Conservation (phyloP, 2,888 invertebrate species). For the Lithophane leautieri region DNA sequence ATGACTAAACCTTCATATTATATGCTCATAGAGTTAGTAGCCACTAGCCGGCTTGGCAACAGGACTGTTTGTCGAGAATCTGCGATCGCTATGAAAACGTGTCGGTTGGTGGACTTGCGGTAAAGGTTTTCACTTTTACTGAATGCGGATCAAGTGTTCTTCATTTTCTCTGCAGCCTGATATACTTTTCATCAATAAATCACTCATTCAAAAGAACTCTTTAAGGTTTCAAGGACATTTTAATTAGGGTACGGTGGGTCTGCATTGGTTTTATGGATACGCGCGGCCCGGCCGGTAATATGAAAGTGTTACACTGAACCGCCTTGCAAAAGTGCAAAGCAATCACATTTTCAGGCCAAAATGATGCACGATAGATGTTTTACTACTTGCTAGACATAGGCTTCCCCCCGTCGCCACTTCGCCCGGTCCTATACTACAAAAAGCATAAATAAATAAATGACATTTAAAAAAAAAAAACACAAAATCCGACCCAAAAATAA, state of each 20-base stretch:
- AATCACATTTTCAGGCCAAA: no score
- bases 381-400: no score
- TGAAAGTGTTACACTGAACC: no score
- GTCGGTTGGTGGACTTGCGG: slow-evolving; percentile 11
- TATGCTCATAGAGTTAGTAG: slow-evolving; percentile 8
- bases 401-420: not conserved
- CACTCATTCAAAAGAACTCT: no score
- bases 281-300: no score
- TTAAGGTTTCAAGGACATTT: no score
- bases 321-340: no score
- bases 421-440: not conserved
- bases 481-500: not conserved
- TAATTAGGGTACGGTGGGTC: no score
- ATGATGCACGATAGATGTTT: no score
- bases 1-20: slow-evolving; percentile 33
- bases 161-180: not conserved
- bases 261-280: no score
- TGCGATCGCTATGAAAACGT: slow-evolving; percentile 41
- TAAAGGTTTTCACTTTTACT: slow-evolving; percentile 37
- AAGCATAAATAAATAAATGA: not conserved
- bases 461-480: not conserved
- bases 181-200: no score
- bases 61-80: slow-evolving; percentile 47
- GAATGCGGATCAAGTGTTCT: not conserved
- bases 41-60: slow-evolving; percentile 10